phyloP scores from a whole-genome alignment of 30 jellyfish, hydroid and myxozoan species.

The Pseudorhiza aurosa region DNA sequence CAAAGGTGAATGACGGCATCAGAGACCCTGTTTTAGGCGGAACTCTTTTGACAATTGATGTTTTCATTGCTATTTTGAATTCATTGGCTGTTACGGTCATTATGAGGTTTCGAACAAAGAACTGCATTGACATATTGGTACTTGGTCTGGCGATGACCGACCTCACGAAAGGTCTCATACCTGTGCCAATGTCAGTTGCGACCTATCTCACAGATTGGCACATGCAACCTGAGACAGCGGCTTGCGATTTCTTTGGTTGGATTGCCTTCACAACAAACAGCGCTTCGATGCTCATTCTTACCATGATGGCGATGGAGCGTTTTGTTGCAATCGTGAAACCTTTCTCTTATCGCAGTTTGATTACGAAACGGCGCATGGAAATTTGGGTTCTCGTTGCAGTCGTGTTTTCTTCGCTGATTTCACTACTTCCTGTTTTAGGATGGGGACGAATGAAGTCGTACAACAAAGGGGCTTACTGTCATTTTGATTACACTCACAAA shows the following conservation, averaged over 20 bases:
- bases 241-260: constrained; percentile 89
- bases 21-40: constrained; percentile 76
- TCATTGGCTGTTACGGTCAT: constrained; percentile 71
- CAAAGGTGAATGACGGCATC: constrained; percentile 39
- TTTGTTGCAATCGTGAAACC: constrained; percentile 86
- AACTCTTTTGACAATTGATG: constrained; percentile 66
- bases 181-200: constrained; percentile 86
- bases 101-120: constrained; percentile 76
- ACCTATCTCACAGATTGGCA: constrained; percentile 70
- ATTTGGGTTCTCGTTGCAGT: constrained; percentile 52
- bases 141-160: constrained; percentile 84
- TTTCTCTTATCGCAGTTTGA: constrained; percentile 72
- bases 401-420: constrained; percentile 55
- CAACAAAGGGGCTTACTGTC: constrained; percentile 89
- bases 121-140: constrained; percentile 73
- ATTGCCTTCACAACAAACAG: constrained; percentile 89
- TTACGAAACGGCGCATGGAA: constrained; percentile 67
- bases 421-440: constrained; percentile 77
- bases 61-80: constrained; percentile 64
- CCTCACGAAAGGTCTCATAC: constrained; percentile 83
- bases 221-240: constrained; percentile 25
- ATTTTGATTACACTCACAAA: constrained; percentile 65
- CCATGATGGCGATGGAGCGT: constrained; percentile 88
- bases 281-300: constrained; percentile 85
- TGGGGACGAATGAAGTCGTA: constrained; percentile 78